Evolutionary conservation across 2,888 invertebrate species (phyloP).

Genomic region (Rhogogaster chlorosoma): DNA sequence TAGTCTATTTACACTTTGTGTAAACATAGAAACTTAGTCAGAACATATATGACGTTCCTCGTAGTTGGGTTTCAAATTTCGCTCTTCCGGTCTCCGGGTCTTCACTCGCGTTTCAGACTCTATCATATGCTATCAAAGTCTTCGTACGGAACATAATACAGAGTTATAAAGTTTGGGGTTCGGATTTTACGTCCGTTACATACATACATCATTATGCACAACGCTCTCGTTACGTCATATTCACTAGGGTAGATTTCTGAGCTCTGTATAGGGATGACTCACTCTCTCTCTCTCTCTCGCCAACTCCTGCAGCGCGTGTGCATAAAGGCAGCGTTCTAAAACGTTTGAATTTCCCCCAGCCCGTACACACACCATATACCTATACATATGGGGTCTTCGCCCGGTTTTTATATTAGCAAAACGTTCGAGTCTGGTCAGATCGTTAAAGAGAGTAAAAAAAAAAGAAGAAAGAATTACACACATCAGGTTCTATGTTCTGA

Average conservation of each 20-base stretch:
- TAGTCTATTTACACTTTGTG: neutral
- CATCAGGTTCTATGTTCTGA: neutral
- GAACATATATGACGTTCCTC: neutral
- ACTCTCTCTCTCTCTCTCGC: neutral
- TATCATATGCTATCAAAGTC: neutral
- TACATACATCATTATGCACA: neutral
- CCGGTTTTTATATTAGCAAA: neutral
- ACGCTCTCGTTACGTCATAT: slow-evolving; percentile 1
- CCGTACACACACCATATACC: neutral
- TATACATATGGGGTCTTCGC: neutral
- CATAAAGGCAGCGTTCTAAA: neutral
- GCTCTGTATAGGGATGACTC: neutral
- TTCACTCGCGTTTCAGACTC: neutral
- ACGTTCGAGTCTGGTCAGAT: slow-evolving; percentile 20
- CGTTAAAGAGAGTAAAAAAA: neutral
- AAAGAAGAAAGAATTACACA: neutral
- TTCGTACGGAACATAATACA: neutral
- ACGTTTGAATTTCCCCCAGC: neutral
- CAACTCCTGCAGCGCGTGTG: neutral
- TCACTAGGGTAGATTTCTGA: neutral
- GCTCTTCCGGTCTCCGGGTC: neutral
- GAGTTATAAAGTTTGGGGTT: neutral
- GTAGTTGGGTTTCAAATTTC: neutral
- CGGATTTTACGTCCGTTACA: neutral
- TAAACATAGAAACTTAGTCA: neutral